phyloP scores from a whole-genome alignment of 2,888 invertebrate genomes.

The Ctenicera cuprea region DNA sequence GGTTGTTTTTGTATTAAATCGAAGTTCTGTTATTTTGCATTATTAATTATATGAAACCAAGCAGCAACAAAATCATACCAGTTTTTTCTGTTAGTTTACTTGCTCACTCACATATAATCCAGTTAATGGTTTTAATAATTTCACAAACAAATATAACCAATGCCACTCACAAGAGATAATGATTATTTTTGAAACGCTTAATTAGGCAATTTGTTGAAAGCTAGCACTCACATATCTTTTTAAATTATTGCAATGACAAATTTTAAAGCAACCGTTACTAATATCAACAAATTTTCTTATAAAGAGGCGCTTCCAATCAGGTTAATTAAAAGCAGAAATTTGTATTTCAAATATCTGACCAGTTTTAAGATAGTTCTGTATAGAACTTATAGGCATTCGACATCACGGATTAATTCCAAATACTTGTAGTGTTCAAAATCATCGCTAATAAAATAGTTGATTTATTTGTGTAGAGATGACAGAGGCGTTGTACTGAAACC shows the following conservation, averaged over 20 bases:
- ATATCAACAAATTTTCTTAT: background rate
- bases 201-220: background rate
- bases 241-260: conserved; percentile 2
- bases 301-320: background rate
- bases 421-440: conserved; percentile 23
- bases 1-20: too few species aligned
- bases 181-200: background rate
- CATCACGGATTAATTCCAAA: conserved; percentile 15
- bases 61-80: too few species aligned
- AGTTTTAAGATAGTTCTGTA: conserved; percentile 17
- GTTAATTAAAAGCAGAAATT: conserved; percentile 16
- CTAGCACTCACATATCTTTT: background rate
- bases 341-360: conserved; percentile 9
- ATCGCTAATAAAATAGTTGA: conserved; percentile 33
- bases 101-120: too few species aligned
- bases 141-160: too few species aligned
- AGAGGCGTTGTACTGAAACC: conserved; percentile 33
- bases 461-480: conserved; percentile 31
- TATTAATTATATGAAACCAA: too few species aligned
- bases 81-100: too few species aligned
- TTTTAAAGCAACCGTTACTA: background rate
- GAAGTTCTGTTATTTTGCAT: too few species aligned
- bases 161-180: background rate
- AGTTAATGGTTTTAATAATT: too few species aligned
- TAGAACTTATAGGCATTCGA: background rate